These are phyloP conservation scores for Timema podura DNA, from an alignment of 2,888 invertebrate species.

Conservation along the genomic window DNA sequence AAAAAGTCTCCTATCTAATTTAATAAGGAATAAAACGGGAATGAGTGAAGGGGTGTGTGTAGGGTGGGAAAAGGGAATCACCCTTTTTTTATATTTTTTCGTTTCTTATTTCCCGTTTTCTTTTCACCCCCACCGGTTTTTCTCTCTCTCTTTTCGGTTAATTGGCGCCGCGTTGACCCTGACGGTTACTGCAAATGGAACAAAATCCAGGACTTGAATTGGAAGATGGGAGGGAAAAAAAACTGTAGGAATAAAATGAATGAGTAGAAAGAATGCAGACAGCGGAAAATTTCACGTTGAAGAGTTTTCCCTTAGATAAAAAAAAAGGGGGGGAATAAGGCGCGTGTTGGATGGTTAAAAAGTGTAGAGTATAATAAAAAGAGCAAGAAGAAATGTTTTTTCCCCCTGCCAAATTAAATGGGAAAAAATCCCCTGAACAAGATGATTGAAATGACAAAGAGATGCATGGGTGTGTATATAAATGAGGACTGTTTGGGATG, in stretches of 20 bases:
- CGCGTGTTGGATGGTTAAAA: background rate
- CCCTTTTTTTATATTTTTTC: background rate
- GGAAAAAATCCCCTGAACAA: constrained; percentile 19
- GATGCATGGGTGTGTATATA: constrained; percentile 11
- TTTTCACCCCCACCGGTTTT: constrained; percentile 1
- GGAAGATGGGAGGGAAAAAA: background rate
- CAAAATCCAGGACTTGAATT: constrained; percentile 21
- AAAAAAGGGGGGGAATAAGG: constrained; percentile 4
- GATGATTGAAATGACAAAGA: constrained; percentile 25
- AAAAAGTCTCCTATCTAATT: constrained; percentile 31
- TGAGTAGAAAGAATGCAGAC: constrained; percentile 17
- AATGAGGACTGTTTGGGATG: constrained; percentile 2
- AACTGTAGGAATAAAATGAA: constrained; percentile 10
- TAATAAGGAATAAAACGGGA: constrained; percentile 33
- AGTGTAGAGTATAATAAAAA: background rate
- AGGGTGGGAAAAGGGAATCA: background rate
- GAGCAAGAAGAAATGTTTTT: constrained; percentile 22
- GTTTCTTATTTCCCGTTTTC: background rate
- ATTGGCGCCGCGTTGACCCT: constrained; percentile 30
- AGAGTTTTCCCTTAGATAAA: constrained; percentile 17
- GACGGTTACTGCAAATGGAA: constrained; percentile 27
- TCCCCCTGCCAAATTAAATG: background rate
- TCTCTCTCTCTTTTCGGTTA: constrained; percentile 24
- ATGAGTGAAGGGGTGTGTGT: constrained; percentile 8
- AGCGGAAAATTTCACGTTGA: constrained; percentile 26